Conservation (phyloP, 2,113 vertebrate species). For the Eulacestoma nigropectus region DNA sequence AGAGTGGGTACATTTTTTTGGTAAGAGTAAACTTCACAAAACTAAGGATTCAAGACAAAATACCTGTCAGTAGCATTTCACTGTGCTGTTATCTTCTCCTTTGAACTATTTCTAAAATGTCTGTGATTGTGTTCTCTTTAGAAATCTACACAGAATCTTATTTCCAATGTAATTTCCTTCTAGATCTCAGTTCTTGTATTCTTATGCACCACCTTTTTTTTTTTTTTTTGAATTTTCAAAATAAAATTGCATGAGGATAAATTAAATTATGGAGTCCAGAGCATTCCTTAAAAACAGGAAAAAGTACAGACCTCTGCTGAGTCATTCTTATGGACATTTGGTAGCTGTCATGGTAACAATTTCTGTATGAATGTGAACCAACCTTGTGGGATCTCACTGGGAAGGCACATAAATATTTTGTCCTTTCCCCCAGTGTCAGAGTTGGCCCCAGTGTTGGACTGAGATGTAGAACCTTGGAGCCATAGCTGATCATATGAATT, state of each 20-base stretch:
- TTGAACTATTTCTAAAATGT: background rate
- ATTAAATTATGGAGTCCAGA: background rate
- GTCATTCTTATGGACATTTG: background rate
- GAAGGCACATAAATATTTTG: background rate
- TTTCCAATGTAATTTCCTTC: background rate
- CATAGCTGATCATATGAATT: rapidly evolving
- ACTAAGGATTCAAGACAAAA: background rate
- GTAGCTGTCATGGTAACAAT: background rate
- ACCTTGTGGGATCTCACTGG: background rate
- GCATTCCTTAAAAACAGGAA: background rate
- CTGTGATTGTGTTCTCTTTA: background rate
- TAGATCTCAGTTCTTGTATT: background rate
- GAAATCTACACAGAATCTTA: background rate
- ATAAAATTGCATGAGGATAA: background rate
- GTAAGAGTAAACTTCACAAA: background rate
- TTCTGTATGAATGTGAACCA: background rate
- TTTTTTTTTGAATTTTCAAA: background rate
- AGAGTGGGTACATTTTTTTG: background rate
- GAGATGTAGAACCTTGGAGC: background rate
- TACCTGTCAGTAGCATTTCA: background rate
- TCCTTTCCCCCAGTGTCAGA: background rate
- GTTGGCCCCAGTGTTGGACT: background rate
- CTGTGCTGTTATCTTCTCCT: background rate
- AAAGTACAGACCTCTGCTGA: background rate
- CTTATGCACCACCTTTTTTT: rapidly evolving